Conservation (phyloP, 2,797 vertebrate species). For the Oreortyx pictus region DNA sequence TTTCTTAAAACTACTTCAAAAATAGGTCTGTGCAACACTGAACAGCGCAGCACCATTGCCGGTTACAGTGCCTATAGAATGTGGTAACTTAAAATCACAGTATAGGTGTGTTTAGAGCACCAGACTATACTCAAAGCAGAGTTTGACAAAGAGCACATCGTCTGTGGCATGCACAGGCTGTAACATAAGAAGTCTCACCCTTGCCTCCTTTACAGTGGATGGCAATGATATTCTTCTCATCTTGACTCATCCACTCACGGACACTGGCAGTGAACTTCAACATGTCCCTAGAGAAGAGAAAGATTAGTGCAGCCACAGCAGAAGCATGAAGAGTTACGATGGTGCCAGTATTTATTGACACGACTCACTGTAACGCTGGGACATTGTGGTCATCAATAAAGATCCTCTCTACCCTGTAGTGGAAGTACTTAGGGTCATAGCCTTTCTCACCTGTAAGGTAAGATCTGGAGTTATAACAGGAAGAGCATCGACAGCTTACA, state of each 20-base stretch:
- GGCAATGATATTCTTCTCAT: conserved; percentile 86
- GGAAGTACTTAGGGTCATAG: conserved; percentile 92
- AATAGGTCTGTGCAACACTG: not conserved
- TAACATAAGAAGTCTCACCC: conserved; percentile 78
- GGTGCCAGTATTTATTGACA: not conserved
- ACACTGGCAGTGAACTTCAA: conserved; percentile 88
- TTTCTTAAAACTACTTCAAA: not conserved
- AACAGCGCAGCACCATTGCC: not conserved
- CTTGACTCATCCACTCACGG: conserved; percentile 88
- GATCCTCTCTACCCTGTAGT: conserved; percentile 89
- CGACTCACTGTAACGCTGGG: conserved; percentile 88
- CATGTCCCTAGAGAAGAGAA: conserved; percentile 86
- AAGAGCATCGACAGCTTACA: not conserved
- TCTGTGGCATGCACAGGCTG: not conserved
- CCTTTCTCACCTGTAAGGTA: conserved; percentile 88
- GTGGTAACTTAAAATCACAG: not conserved
- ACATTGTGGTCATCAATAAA: conserved; percentile 97
- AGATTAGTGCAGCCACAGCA: not conserved
- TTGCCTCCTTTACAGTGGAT: conserved; percentile 98
- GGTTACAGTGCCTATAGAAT: not conserved
- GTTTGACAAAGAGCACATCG: rapidly evolving
- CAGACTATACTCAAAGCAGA: not conserved
- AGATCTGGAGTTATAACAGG: not conserved
- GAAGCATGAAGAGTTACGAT: rapidly evolving
- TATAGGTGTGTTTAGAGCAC: not conserved